Evolutionary conservation across 2,888 invertebrate genomes (phyloP).

Genomic region (Chamaedrilus cognettii): DNA sequence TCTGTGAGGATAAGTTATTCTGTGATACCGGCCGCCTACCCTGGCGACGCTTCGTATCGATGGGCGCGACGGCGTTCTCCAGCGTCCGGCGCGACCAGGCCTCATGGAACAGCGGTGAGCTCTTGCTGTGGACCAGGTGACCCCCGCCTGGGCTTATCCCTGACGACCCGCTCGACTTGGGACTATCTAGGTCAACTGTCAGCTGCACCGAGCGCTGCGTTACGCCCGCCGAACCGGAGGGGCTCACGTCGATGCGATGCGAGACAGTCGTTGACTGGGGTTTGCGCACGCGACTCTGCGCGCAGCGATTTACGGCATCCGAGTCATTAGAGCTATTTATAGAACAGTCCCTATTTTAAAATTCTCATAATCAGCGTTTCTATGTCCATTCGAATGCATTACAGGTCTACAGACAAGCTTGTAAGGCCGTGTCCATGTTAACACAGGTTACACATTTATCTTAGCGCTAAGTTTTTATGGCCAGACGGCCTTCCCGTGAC

Average conservation of each 20-base stretch:
- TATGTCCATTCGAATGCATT: too few relatives aligned
- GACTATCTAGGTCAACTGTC: conserved; percentile 36
- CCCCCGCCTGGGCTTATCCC: not conserved
- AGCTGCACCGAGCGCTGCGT: conserved; percentile 47
- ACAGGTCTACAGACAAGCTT: too few relatives aligned
- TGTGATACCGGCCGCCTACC: too few relatives aligned
- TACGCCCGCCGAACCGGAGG: conserved; percentile 19
- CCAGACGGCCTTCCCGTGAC: too few relatives aligned
- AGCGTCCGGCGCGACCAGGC: conserved; percentile 42
- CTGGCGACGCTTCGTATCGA: conserved; percentile 1
- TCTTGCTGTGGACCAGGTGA: conserved; percentile 32
- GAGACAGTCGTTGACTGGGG: conserved; percentile 45
- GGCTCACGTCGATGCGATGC: conserved; percentile 42
- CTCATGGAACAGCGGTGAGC: conserved; percentile 40
- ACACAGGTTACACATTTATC: too few relatives aligned
- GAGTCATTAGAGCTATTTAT: too few relatives aligned
- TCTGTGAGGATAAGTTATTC: too few relatives aligned
- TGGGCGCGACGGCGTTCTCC: conserved; percentile 26
- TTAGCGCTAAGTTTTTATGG: too few relatives aligned
- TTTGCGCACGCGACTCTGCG: conserved; percentile 30
- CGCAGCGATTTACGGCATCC: not conserved
- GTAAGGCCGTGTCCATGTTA: too few relatives aligned
- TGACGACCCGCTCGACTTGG: not conserved
- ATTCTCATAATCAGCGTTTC: too few relatives aligned
- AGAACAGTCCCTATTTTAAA: too few relatives aligned